These are phyloP conservation scores for Scylla paramamosain DNA, from an alignment of 1,140 invertebrate species.

Conservation along the genomic window DNA sequence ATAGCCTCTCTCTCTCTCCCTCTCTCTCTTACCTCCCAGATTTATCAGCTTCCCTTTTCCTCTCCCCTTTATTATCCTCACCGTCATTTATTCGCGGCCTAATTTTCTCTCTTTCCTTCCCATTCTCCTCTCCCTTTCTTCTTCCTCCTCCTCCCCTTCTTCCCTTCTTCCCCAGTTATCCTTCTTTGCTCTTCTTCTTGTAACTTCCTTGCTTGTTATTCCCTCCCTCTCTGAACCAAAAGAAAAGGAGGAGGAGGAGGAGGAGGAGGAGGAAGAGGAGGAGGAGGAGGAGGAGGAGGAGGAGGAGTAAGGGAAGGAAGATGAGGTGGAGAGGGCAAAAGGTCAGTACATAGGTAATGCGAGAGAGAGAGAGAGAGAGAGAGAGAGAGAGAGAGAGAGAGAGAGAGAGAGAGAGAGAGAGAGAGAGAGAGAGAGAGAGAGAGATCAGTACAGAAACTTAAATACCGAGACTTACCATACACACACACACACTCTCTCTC, in stretches of 20 bases:
- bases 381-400: background rate
- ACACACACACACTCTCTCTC: background rate
- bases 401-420: background rate
- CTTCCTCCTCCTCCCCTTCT: no score
- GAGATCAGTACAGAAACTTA: background rate
- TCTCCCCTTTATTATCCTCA: no score
- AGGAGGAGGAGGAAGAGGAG: background rate
- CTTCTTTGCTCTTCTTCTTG: no score
- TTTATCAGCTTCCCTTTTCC: no score
- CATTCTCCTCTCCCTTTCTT: no score
- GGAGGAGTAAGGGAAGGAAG: background rate
- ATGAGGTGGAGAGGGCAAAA: background rate
- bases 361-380: background rate
- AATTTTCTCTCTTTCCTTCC: no score
- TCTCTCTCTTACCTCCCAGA: conserved; percentile 27
- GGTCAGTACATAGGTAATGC: background rate
- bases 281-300: background rate
- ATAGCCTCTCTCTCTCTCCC: background rate
- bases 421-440: background rate
- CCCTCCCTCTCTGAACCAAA: no score
- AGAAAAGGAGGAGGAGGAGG: background rate
- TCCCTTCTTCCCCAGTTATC: no score
- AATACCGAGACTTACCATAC: background rate
- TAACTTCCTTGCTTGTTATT: no score
- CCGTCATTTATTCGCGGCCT: no score